Evolutionary conservation across 2,797 vertebrate species (phyloP).

Genomic region (Ptychadena robeensis): DNA sequence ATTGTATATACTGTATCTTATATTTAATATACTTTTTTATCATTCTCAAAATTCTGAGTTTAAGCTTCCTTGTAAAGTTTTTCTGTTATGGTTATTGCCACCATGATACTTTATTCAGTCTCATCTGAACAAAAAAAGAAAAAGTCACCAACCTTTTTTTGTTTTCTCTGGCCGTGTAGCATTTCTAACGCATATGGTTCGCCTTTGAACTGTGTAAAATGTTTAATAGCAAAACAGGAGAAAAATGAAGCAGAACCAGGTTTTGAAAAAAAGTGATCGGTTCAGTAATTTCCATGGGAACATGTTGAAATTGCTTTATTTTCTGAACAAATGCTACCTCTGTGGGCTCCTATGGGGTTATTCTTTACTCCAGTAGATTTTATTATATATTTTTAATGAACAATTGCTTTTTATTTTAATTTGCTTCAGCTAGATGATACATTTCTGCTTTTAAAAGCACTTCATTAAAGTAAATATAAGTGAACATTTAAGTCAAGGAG

Average conservation of each 20-base stretch:
- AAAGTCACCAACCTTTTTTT: constrained; percentile 2
- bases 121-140: neutral
- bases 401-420: neutral
- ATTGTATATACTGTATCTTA: too few relatives aligned
- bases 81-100: neutral
- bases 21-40: too few relatives aligned
- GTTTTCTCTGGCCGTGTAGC: neutral
- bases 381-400: neutral
- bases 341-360: neutral
- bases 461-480: neutral
- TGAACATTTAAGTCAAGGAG: neutral
- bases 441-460: neutral
- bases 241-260: constrained; percentile 14
- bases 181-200: constrained; percentile 28
- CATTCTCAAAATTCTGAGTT: too few relatives aligned
- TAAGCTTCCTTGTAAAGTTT: too few relatives aligned
- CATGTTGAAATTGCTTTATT: neutral
- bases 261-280: constrained; percentile 1
- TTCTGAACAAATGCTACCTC: neutral
- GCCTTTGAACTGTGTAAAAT: constrained; percentile 16
- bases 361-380: neutral
- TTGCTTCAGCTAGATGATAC: neutral
- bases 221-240: constrained; percentile 14
- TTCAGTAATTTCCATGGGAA: constrained; percentile 13
- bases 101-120: neutral